Evolutionary conservation across 2,797 vertebrate species (phyloP).

Genomic region (Mycteria americana): DNA sequence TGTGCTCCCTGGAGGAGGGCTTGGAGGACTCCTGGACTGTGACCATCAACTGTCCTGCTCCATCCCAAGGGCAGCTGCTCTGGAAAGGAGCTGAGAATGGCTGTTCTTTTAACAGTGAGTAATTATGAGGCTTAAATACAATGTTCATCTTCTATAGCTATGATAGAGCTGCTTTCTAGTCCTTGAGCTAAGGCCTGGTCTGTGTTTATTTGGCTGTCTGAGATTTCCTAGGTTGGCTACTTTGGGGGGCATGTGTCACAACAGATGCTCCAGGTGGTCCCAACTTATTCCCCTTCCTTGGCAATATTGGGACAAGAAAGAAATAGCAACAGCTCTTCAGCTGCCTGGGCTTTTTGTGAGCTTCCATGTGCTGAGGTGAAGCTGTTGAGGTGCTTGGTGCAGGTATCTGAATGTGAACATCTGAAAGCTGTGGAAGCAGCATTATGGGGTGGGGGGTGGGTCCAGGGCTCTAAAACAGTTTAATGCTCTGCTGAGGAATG

Average conservation of each 20-base stretch:
- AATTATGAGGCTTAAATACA: not conserved
- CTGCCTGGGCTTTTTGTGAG: not conserved
- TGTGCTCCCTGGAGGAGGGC: not conserved
- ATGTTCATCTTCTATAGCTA: fast-evolving
- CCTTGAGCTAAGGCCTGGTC: not conserved
- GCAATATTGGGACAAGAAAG: fast-evolving
- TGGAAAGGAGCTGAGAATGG: not conserved
- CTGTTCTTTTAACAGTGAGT: not conserved
- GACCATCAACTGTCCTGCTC: not conserved
- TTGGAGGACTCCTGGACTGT: not conserved
- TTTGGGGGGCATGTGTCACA: not conserved
- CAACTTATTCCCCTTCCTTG: not conserved
- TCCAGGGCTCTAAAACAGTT: not conserved
- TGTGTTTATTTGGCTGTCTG: not conserved
- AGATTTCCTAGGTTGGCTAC: not conserved
- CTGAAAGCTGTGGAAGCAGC: not conserved
- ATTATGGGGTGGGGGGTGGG: not conserved
- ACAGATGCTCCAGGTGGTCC: not conserved
- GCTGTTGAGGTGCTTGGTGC: not conserved
- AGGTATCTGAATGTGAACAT: not conserved
- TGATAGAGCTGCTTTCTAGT: not conserved
- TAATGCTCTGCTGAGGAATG: not conserved
- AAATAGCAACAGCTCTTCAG: not conserved
- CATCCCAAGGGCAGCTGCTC: not conserved
- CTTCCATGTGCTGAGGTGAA: not conserved